Conservation (phyloP, 1,140 invertebrate species). For the Vanessa atalanta region DNA sequence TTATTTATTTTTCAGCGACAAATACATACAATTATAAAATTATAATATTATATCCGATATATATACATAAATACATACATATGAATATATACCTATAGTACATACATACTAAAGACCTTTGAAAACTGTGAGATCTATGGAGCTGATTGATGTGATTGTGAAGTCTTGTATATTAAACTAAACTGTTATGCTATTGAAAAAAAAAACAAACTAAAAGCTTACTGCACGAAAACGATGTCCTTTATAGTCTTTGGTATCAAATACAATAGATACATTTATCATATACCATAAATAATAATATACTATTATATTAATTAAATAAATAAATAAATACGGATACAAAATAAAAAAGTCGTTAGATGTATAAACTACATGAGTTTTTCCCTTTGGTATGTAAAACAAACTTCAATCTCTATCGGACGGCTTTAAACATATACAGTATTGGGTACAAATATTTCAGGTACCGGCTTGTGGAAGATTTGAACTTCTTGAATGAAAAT, state of each 20-base stretch:
- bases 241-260: constrained; percentile 4
- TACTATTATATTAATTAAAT: not conserved
- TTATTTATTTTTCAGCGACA: not conserved
- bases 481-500: constrained; percentile 82
- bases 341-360: not conserved
- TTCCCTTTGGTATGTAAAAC: not conserved
- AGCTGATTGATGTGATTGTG: constrained; percentile 1
- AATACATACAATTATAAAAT: not conserved
- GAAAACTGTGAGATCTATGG: constrained; percentile 8
- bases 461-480: constrained; percentile 83
- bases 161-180: not conserved
- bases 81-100: constrained; percentile 14
- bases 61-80: constrained; percentile 12
- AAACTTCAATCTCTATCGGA: not conserved
- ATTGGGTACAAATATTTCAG: constrained; percentile 48
- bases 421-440: constrained; percentile 9
- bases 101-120: constrained; percentile 7
- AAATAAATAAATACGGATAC: not conserved
- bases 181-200: not conserved
- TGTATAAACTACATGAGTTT: not conserved
- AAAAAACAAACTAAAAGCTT: not conserved
- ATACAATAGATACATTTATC: constrained; percentile 11
- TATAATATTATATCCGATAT: not conserved
- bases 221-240: not conserved
- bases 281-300: not conserved